These are phyloP conservation scores for Agrypnus murinus DNA, from an alignment of 2,888 invertebrate species.

Conservation along the genomic window DNA sequence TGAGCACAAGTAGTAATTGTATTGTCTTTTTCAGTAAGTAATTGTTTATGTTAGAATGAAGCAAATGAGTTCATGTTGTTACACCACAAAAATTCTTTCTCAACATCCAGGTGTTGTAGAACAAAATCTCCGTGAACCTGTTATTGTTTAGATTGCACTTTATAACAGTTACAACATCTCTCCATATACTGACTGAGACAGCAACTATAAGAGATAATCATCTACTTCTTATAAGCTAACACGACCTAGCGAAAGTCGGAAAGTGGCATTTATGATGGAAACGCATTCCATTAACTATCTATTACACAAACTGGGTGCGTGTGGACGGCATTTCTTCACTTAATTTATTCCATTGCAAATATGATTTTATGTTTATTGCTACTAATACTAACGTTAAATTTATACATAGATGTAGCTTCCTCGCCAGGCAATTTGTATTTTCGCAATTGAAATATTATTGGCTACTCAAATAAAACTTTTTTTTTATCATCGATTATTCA, in stretches of 20 bases:
- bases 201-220: constrained; percentile 11
- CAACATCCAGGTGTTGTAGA: constrained; percentile 34
- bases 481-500: no score
- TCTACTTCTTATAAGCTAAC: background rate
- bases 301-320: constrained; percentile 43
- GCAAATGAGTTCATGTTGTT: constrained; percentile 28
- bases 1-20: no score
- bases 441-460: no score
- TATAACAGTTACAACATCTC: constrained; percentile 42
- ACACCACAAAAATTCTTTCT: constrained; percentile 33
- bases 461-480: no score
- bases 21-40: constrained; percentile 8
- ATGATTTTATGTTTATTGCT: constrained; percentile 18
- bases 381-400: constrained; percentile 17
- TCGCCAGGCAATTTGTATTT: no score
- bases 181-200: constrained; percentile 31
- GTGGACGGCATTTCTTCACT: constrained; percentile 32
- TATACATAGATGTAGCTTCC: no score
- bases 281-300: constrained; percentile 31
- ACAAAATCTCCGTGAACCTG: constrained; percentile 41
- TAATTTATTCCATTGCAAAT: constrained; percentile 20
- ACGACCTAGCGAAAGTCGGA: constrained; percentile 42
- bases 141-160: constrained; percentile 44
- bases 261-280: constrained; percentile 21
- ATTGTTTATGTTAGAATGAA: background rate